Conservation (phyloP, 2,797 vertebrate species). For the Myotis daubentonii region DNA sequence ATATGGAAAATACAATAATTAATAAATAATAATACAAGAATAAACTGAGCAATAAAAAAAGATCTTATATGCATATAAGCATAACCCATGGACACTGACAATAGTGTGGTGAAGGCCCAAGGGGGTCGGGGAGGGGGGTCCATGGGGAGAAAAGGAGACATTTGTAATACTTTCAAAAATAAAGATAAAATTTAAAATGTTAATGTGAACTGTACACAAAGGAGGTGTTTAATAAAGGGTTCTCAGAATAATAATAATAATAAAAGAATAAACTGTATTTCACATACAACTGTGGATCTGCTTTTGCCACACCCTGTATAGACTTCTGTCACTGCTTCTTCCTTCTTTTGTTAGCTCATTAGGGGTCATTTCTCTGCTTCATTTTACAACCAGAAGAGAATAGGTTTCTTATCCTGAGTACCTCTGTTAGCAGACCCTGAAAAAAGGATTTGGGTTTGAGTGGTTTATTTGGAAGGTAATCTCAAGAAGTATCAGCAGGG, state of each 20-base stretch:
- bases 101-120: no score
- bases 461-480: slow-evolving; percentile 20
- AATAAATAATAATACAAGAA: not conserved
- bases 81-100: no score
- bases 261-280: not conserved
- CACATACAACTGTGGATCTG: not conserved
- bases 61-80: no score
- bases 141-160: no score
- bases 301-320: not conserved
- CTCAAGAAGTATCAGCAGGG: not conserved
- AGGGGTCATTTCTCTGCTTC: not conserved
- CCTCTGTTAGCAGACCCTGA: slow-evolving; percentile 9
- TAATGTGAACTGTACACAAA: no score
- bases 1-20: not conserved
- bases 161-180: no score
- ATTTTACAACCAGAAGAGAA: slow-evolving; percentile 34
- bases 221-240: no score
- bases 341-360: not conserved
- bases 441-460: not conserved
- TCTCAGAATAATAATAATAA: no score
- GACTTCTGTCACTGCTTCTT: not conserved
- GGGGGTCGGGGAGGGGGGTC: no score
- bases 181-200: no score
- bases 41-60: no score
- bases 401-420: not conserved